Percentiles rank a stretch among this genome's conserved stretches.
phyloP scores from a whole-genome alignment of 2,888 invertebrate genomes.

The Cabera pusaria region DNA sequence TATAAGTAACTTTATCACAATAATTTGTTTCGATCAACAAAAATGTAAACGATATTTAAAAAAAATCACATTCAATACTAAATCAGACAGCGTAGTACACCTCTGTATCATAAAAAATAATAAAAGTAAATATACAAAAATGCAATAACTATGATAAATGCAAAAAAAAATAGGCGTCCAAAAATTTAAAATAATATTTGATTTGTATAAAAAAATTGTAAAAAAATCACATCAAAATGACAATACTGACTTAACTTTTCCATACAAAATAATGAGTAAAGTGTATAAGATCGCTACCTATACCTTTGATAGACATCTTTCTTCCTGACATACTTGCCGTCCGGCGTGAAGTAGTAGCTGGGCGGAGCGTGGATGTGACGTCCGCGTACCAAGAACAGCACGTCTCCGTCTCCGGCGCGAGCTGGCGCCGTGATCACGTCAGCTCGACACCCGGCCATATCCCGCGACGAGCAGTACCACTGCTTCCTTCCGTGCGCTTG shows the following conservation, averaged over 20 bases:
- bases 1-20: slow-evolving; percentile 22
- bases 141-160: no score
- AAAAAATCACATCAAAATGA: slow-evolving; percentile 23
- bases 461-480: slow-evolving; percentile 78
- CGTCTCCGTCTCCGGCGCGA: slow-evolving; percentile 55
- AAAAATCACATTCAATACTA: no score
- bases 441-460: slow-evolving; percentile 77
- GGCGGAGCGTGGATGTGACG: slow-evolving; percentile 75
- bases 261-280: no score
- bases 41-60: no score
- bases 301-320: slow-evolving; percentile 76
- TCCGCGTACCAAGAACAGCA: slow-evolving; percentile 72
- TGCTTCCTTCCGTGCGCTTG: slow-evolving; percentile 77
- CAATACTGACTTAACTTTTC: no score
- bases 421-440: slow-evolving; percentile 76
- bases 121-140: slow-evolving; percentile 14
- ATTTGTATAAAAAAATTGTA: slow-evolving; percentile 4
- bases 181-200: not conserved
- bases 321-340: slow-evolving; percentile 75
- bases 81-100: no score
- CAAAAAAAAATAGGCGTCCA: slow-evolving; percentile 16
- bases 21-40: no score
- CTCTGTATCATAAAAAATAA: slow-evolving; percentile 15
- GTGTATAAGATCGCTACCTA: slow-evolving; percentile 60
- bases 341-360: slow-evolving; percentile 74